phyloP scores from a whole-genome alignment of 2,113 vertebrate genomes.

The Corythornis vintsioides region DNA sequence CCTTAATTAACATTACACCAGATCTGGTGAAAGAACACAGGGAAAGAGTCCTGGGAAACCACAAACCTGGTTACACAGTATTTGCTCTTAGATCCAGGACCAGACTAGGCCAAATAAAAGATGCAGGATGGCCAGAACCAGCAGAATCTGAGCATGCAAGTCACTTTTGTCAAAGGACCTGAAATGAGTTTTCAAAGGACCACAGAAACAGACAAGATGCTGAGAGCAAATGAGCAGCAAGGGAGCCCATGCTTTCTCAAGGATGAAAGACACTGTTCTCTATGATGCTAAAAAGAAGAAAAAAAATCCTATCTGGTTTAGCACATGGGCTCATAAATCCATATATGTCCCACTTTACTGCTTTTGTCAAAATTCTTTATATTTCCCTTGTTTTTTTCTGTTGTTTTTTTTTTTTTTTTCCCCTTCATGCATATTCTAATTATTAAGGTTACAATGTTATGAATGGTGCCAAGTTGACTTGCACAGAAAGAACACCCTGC shows the following conservation, averaged over 20 bases:
- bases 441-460: neutral
- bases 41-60: neutral
- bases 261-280: neutral
- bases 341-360: neutral
- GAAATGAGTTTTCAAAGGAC: neutral
- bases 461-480: neutral
- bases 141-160: neutral
- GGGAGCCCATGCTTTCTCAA: neutral
- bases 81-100: neutral
- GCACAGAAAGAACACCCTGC: neutral
- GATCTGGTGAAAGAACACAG: neutral
- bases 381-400: too few species aligned
- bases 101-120: neutral
- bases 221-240: neutral
- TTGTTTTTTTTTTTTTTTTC: neutral
- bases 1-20: neutral
- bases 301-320: neutral
- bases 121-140: neutral
- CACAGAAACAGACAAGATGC: neutral
- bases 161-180: neutral
- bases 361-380: neutral
- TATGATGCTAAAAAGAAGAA: neutral
- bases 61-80: fast-evolving
- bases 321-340: neutral
- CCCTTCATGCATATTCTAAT: neutral